phyloP scores from a whole-genome alignment of 2,888 invertebrate genomes.

The Aphrophora alni region DNA sequence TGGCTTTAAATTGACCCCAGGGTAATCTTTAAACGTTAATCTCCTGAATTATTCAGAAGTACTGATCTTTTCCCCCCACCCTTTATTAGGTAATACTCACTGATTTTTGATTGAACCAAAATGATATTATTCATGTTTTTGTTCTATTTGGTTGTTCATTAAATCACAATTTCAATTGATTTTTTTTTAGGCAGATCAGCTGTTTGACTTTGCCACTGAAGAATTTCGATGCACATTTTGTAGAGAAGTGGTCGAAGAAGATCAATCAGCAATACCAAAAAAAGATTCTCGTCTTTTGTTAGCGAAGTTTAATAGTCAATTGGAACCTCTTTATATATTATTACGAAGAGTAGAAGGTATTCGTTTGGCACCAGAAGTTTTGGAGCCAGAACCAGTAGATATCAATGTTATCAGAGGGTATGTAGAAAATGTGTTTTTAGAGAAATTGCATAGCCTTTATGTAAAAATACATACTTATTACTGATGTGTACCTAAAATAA shows the following conservation, averaged over 20 bases:
- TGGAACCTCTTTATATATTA: slow-evolving; percentile 90
- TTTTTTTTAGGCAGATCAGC: slow-evolving; percentile 90
- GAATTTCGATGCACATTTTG: slow-evolving; percentile 93
- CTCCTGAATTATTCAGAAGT: too few species aligned
- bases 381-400: slow-evolving; percentile 94
- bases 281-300: slow-evolving; percentile 89
- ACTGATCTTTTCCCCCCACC: too few species aligned
- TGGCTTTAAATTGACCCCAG: too few species aligned
- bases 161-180: too few species aligned
- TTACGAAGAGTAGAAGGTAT: slow-evolving; percentile 92
- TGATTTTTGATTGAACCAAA: too few species aligned
- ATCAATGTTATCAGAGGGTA: slow-evolving; percentile 84
- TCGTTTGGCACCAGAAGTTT: slow-evolving; percentile 87
- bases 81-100: too few species aligned
- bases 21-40: too few species aligned
- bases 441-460: too few species aligned
- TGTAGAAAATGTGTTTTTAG: slow-evolving; percentile 23
- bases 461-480: too few species aligned
- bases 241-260: slow-evolving; percentile 89
- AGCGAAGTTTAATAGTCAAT: slow-evolving; percentile 93
- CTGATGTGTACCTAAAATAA: too few species aligned
- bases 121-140: too few species aligned
- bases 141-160: too few species aligned
- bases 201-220: slow-evolving; percentile 82
- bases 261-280: slow-evolving; percentile 90